Evolutionary conservation across 1,140 invertebrate species (phyloP).

Genomic region (Ridgeia piscesae): DNA sequence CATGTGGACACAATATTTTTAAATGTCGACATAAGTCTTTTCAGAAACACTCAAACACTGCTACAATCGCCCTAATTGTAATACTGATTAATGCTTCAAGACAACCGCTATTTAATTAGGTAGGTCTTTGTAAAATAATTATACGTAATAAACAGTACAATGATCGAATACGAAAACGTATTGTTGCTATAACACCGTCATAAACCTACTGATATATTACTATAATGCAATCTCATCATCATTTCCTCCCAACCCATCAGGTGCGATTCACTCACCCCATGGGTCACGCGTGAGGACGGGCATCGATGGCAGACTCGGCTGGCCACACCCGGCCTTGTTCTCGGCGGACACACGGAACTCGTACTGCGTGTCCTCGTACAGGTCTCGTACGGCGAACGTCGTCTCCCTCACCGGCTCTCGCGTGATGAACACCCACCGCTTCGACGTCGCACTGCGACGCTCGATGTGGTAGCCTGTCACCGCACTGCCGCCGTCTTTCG

Average conservation of each 20-base stretch:
- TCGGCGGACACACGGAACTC: constrained; percentile 95
- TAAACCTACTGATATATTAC: not conserved
- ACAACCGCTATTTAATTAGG: no score
- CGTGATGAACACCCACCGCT: constrained; percentile 27
- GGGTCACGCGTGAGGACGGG: constrained; percentile 89
- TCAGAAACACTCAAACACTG: no score
- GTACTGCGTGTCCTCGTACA: constrained; percentile 91
- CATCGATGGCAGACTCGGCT: constrained; percentile 86
- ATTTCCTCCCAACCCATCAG: not conserved
- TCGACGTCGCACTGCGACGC: constrained; percentile 41
- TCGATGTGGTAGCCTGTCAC: constrained; percentile 87
- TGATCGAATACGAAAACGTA: not conserved
- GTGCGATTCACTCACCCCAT: constrained; percentile 67
- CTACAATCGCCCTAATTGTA: no score
- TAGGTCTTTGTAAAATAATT: no score
- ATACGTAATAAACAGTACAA: not conserved
- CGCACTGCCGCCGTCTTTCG: constrained; percentile 66
- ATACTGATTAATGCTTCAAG: no score
- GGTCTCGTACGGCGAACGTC: constrained; percentile 82
- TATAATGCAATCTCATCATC: not conserved
- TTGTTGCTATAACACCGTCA: not conserved
- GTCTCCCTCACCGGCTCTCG: constrained; percentile 77
- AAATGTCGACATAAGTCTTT: no score
- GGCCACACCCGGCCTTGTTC: constrained; percentile 90
- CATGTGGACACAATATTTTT: no score